Evolutionary conservation across 2,797 vertebrate genomes (phyloP).

Genomic region (Danio aesculapii): DNA sequence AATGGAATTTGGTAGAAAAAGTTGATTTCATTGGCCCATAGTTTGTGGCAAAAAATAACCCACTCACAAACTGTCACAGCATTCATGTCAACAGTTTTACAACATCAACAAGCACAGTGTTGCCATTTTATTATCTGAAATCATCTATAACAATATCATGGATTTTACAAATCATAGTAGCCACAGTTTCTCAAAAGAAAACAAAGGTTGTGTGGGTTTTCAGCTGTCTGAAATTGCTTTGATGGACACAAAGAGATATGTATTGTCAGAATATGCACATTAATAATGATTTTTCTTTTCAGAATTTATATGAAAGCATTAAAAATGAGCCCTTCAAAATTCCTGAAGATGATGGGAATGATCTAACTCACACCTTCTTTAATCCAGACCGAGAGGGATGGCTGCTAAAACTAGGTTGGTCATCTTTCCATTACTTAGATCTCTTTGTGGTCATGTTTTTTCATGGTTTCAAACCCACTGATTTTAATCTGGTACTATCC

Average conservation of each 20-base stretch:
- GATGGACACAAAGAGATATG: background rate
- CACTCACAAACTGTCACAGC: no score
- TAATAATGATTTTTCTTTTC: conserved; percentile 45
- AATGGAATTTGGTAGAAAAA: no score
- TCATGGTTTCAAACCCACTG: background rate
- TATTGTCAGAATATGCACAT: conserved; percentile 1
- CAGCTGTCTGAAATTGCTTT: no score
- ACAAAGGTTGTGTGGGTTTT: no score
- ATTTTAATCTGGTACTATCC: background rate
- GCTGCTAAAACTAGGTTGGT: conserved; percentile 96
- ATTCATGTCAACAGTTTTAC: no score
- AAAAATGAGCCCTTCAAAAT: conserved; percentile 99
- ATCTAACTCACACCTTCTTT: conserved; percentile 97
- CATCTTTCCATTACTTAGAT: background rate
- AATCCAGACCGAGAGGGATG: conserved; percentile 98
- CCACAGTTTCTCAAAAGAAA: no score
- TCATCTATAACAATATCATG: no score
- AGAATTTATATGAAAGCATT: conserved; percentile 99
- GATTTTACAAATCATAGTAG: no score
- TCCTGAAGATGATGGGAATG: conserved; percentile 97
- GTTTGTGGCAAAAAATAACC: no score
- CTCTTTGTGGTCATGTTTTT: background rate
- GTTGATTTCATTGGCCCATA: no score
- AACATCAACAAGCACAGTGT: no score
- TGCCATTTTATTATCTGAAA: no score